Base-by-base conservation (phyloP, 2,113 vertebrate genomes). In the Charadrius vociferus region DNA sequence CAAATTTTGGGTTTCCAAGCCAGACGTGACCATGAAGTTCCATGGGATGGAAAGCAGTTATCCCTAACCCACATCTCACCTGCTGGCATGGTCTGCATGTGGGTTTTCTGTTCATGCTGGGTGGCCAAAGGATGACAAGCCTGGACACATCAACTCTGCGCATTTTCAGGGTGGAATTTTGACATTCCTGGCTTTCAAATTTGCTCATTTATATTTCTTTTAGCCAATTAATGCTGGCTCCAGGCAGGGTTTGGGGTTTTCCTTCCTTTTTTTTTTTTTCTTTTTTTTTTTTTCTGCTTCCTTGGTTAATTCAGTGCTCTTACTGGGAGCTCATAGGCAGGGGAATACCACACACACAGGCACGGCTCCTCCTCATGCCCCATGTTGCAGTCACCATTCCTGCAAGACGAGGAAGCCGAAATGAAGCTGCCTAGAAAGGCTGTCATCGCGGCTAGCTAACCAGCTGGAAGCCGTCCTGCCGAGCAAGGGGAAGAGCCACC, bases 391-490 rank as follows among this genome's bases (percentile, higher is more conserved):
- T 71, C 94, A 94, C 86, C 71, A 56, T 83, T 85, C 61, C 79
- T 97, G 83, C 86, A 93, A 94, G 95, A 91, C 56, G 30, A 61
- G 78, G 81, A 87, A 93, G 59, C 43, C 0, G 1, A 70, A 90
- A 93, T 50, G 88, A 93, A 86, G 94, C 86, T 94, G 94, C 95
- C 62, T 94, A 30, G 87, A 88, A 91, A 94, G 49, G 12, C 71
- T 97, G 80, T 97, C 95, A 95, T 89, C 93, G 26, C 62, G 6
- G 59, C 91, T 78, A 4, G 6, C 84, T 88, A 70, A 79, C 26
- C 91, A 97, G 87, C 86, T 97, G 92, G 90, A 95, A 97, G 37
- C 32, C 0, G 0, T 95, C 93, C 88, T 80, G 50, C 86, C 0
- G 5, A 91, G 89, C 52, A 45, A 77, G 27, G 61, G 53, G 73